A percentile compares a stretch with the other conserved stretches of the same genome.
phyloP scores from a whole-genome alignment of 2,888 invertebrate species.

The Coronaproctus castanopsis region DNA sequence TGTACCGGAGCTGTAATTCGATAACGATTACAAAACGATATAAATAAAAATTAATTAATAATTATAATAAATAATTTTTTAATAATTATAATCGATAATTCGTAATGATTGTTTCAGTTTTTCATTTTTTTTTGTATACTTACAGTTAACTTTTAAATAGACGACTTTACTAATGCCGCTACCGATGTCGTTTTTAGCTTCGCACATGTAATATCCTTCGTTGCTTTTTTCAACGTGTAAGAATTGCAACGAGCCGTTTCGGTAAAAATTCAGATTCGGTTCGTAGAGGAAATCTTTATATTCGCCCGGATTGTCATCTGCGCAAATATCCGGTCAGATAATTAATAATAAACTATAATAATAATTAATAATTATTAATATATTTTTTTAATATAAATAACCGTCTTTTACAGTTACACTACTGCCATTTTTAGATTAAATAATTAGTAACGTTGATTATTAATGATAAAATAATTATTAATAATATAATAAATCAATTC shows the following conservation, averaged over 20 bases:
- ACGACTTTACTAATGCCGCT: constrained; percentile 81
- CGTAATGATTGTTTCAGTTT: no score
- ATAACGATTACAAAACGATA: constrained; percentile 1
- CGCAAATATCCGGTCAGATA: no score
- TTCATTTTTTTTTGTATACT: no score
- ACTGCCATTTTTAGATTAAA: no score
- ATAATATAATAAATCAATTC: no score
- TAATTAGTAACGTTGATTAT: no score
- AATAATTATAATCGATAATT: no score
- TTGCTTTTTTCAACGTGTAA: constrained; percentile 64
- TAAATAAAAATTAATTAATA: constrained; percentile 1
- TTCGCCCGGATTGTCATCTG: constrained; percentile 48
- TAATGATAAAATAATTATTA: no score
- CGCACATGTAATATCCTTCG: constrained; percentile 79
- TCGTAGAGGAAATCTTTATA: constrained; percentile 66
- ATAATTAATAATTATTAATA: neutral
- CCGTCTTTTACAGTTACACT: no score
- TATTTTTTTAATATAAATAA: no score
- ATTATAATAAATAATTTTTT: no score
- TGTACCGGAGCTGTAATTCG: constrained; percentile 50
- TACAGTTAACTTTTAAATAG: constrained; percentile 72
- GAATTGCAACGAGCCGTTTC: constrained; percentile 67
- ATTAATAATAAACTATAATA: neutral
- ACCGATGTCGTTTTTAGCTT: constrained; percentile 80
- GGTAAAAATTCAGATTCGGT: constrained; percentile 51